These are phyloP conservation scores for Leptestheria dahalacensis DNA, from an alignment of 1,140 invertebrate species.

Conservation along the genomic window DNA sequence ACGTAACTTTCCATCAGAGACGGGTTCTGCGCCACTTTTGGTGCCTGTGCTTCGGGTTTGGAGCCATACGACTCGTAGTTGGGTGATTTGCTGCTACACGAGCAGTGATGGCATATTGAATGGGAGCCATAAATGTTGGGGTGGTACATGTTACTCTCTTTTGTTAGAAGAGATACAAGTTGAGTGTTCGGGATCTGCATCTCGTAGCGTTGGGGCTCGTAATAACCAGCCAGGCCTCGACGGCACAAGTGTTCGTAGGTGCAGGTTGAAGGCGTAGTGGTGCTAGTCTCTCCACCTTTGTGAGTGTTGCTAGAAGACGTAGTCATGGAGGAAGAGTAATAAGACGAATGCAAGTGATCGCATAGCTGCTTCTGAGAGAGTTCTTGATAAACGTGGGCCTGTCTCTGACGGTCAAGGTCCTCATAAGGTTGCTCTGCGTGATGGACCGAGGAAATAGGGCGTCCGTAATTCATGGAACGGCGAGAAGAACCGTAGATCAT, in stretches of 20 bases:
- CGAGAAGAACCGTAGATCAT: background rate
- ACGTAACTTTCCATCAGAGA: slow-evolving; percentile 15
- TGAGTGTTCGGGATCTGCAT: slow-evolving; percentile 6
- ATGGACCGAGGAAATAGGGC: background rate
- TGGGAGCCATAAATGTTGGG: background rate
- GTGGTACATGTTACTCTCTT: slow-evolving; percentile 6
- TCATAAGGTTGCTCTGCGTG: slow-evolving; percentile 12
- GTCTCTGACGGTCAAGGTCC: slow-evolving; percentile 10
- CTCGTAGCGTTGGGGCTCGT: slow-evolving; percentile 12
- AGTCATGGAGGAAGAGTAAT: slow-evolving; percentile 6
- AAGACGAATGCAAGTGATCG: slow-evolving; percentile 1
- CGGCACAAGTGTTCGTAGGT: slow-evolving; percentile 15
- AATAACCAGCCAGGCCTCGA: slow-evolving; percentile 13
- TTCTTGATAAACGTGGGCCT: slow-evolving; percentile 13
- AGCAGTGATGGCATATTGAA: slow-evolving; percentile 2
- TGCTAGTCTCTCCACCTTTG: slow-evolving; percentile 4
- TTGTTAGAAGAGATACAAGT: background rate
- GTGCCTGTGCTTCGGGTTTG: slow-evolving; percentile 11
- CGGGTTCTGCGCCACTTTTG: background rate
- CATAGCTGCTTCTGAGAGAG: background rate
- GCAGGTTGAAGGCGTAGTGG: slow-evolving; percentile 13
- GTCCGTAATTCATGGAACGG: background rate
- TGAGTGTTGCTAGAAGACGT: slow-evolving; percentile 12
- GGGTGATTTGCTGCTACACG: background rate
- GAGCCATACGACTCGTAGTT: slow-evolving; percentile 15